These are phyloP conservation scores for Montipora capricornis DNA, from an alignment of 64 coral and sea anemone species.

Conservation along the genomic window DNA sequence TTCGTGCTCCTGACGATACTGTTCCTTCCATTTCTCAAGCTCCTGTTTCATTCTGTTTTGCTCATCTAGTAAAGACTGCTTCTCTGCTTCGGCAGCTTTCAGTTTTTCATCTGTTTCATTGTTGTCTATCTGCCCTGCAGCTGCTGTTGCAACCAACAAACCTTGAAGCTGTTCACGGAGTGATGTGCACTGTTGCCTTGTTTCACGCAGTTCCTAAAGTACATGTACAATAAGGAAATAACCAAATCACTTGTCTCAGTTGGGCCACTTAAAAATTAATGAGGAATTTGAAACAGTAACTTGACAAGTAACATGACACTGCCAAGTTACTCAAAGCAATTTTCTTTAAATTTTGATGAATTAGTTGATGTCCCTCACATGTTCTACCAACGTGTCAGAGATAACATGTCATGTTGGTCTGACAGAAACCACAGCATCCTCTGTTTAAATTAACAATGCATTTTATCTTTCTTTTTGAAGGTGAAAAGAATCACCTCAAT, in stretches of 20 bases:
- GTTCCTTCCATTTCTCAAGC: constrained; percentile 82
- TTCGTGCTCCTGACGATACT: constrained; percentile 76
- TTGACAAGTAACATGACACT: no score
- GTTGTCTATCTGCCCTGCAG: constrained; percentile 73
- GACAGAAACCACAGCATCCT: no score
- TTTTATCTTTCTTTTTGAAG: background rate
- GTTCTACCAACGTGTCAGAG: no score
- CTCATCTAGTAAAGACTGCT: constrained; percentile 67
- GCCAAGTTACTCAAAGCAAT: background rate
- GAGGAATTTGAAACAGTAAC: no score
- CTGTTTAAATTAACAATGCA: background rate
- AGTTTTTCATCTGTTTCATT: constrained; percentile 88
- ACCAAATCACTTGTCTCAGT: no score
- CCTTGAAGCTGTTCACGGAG: constrained; percentile 89
- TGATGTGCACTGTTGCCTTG: constrained; percentile 76
- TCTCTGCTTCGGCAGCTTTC: constrained; percentile 91
- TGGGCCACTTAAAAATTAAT: no score
- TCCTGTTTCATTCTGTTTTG: constrained; percentile 86
- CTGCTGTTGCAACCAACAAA: constrained; percentile 72
- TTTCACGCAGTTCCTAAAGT: constrained; percentile 83
- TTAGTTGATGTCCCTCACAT: no score
- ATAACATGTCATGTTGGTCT: no score
- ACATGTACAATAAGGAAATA: background rate
- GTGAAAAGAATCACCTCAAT: background rate
- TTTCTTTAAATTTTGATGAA: background rate